These are phyloP conservation scores for Anas acuta DNA, from an alignment of 2,797 vertebrate species.

Conservation along the genomic window DNA sequence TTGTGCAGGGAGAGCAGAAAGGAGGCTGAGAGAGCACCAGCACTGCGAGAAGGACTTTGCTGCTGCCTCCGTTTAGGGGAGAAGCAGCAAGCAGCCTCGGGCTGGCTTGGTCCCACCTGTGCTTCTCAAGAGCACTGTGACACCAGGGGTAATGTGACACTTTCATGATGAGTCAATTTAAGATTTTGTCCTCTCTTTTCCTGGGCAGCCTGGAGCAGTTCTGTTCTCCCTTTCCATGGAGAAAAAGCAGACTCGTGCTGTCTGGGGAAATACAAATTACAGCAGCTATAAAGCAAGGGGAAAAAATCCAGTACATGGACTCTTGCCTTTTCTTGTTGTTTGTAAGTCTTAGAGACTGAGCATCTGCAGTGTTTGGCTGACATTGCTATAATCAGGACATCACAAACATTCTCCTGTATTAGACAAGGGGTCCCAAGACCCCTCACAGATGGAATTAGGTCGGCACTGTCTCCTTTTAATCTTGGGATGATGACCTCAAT, in stretches of 20 bases:
- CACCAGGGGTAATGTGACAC: background rate
- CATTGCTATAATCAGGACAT: background rate
- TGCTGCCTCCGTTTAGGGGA: background rate
- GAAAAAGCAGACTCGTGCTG: background rate
- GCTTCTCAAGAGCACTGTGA: background rate
- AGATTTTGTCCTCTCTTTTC: background rate
- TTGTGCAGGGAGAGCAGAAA: background rate
- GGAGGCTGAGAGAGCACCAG: accelerated
- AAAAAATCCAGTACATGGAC: background rate
- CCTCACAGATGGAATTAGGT: constrained; percentile 29
- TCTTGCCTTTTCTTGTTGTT: background rate
- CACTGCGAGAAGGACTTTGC: background rate
- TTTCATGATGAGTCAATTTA: background rate
- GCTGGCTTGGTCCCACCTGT: background rate
- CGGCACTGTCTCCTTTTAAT: constrained; percentile 9
- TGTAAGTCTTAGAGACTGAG: background rate
- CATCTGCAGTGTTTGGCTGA: background rate
- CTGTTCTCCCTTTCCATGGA: background rate
- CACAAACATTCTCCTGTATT: background rate
- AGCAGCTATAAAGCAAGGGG: background rate
- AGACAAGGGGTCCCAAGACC: background rate
- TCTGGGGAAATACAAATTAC: background rate
- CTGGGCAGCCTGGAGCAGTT: background rate
- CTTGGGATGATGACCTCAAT: background rate
- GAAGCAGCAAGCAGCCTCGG: background rate